phyloP scores from a whole-genome alignment of 1,140 invertebrate genomes.

The Megalopta genalis region DNA sequence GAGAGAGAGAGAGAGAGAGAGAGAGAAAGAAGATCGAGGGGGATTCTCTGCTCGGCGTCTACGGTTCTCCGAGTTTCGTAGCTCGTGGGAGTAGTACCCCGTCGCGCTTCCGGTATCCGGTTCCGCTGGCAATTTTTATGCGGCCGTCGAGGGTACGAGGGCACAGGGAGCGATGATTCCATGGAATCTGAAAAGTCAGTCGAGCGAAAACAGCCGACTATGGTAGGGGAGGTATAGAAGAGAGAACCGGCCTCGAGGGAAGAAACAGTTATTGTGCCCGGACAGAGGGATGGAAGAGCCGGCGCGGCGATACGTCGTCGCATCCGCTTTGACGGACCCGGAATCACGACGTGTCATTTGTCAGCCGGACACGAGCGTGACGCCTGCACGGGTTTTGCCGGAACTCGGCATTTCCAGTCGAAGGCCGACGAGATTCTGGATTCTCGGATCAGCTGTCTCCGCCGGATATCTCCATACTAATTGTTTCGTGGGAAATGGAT shows the following conservation, averaged over 20 bases:
- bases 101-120: slow-evolving; percentile 70
- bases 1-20: too few relatives aligned
- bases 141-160: slow-evolving; percentile 30
- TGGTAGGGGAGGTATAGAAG: slow-evolving; percentile 8
- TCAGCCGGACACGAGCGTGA: slow-evolving; percentile 59
- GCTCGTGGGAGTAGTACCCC: slow-evolving; percentile 21
- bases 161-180: slow-evolving; percentile 66
- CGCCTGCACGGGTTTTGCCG: slow-evolving; percentile 56
- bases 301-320: slow-evolving; percentile 61
- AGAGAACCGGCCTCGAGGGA: slow-evolving; percentile 40
- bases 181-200: slow-evolving; percentile 75
- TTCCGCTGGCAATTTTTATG: slow-evolving; percentile 74
- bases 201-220: slow-evolving; percentile 63
- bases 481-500: background rate
- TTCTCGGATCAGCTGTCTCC: background rate
- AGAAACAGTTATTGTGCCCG: slow-evolving; percentile 50
- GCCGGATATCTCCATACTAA: slow-evolving; percentile 21
- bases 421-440: slow-evolving; percentile 27
- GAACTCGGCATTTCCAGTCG: slow-evolving; percentile 65
- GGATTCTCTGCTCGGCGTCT: background rate
- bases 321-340: slow-evolving; percentile 67
- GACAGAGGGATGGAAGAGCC: slow-evolving; percentile 2
- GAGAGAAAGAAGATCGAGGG: background rate
- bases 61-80: slow-evolving; percentile 24
- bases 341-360: slow-evolving; percentile 74